Evolutionary conservation across 2,888 invertebrate genomes (phyloP).

Genomic region (Tetragnatha montana): DNA sequence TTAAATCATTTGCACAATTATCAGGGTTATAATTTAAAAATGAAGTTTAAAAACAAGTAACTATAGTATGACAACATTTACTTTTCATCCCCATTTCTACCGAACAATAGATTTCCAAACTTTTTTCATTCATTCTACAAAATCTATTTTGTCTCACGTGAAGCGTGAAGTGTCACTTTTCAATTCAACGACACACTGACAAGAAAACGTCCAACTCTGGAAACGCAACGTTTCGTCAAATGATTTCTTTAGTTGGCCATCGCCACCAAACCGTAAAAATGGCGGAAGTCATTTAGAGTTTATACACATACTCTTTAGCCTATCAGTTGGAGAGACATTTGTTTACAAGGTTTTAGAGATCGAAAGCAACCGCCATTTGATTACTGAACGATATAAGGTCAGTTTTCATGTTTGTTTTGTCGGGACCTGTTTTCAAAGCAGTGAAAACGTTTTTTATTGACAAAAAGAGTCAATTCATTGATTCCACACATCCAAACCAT

Average conservation of each 20-base stretch:
- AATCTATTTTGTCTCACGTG: background rate
- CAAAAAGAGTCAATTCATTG: too few relatives aligned
- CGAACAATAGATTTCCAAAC: background rate
- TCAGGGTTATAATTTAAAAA: too few relatives aligned
- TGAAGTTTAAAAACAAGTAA: too few relatives aligned
- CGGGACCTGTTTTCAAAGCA: too few relatives aligned
- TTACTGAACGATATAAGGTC: too few relatives aligned
- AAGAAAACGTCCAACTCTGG: background rate
- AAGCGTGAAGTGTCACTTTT: background rate
- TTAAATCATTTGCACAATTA: too few relatives aligned
- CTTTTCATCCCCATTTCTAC: too few relatives aligned
- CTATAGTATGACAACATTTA: too few relatives aligned
- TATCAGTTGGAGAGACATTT: background rate
- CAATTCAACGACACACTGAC: background rate
- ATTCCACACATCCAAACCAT: too few relatives aligned
- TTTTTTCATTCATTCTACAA: background rate
- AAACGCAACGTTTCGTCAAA: constrained; percentile 20
- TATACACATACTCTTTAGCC: background rate
- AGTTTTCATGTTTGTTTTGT: too few relatives aligned
- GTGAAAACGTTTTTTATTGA: too few relatives aligned
- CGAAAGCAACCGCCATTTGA: background rate
- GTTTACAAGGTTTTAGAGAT: background rate
- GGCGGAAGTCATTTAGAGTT: constrained; percentile 42
- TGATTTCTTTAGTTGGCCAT: constrained; percentile 51
- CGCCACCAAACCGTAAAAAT: constrained; percentile 50